Base-by-base conservation (phyloP, 2,113 vertebrate genomes). In the Glaucomys volans region DNA sequence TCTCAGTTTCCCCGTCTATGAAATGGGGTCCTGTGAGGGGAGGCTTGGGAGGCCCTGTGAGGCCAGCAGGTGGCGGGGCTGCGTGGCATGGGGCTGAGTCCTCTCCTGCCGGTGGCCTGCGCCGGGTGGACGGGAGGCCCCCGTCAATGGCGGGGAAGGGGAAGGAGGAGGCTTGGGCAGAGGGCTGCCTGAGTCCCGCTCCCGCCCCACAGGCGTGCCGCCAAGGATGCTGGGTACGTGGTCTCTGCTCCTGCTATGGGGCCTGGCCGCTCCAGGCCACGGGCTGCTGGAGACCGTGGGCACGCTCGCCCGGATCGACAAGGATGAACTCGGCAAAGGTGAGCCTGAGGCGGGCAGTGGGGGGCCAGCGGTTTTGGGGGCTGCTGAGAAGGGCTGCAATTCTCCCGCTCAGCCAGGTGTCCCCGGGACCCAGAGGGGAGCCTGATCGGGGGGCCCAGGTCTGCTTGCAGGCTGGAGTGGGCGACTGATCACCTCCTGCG, bases 181-280 rank as follows among this genome's bases (percentile, higher is more conserved):
- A 0, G 20, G n/a, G 5, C 9, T 2, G 0, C 77, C 44, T 40
- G 81, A 52, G 37, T 13, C 83, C 47, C 11, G 5, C 37, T 59
- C 77, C 0, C 0, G 13, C 94, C 77, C 37, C 22, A 17, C 72
- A 98, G 98, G 57, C 88, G 52, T 1, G 9, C 85, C 9, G 71
- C 69, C 0, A 0, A 97, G 44, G 77, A 98, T 98, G 98, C 0
- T 17, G 0, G 12, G 3, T 0, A 0, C 95, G 26, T 94, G 96
- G 88, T 74, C 77, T n/a, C 0, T 95, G 28, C 67, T 98, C 40
- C 95, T 98, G 37, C 89, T 98, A 81, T 98, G 97, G 74, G 95
- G 96, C 69, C 95, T 98, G 93, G 87, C 67, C 59, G 11, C 92
- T 24, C 96, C 97, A 0, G 97, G 98, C 42, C 96, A 96, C 30